Base-by-base conservation (phyloP, 2,888 invertebrate genomes). In the Imbricaverruca yamaguchii region DNA sequence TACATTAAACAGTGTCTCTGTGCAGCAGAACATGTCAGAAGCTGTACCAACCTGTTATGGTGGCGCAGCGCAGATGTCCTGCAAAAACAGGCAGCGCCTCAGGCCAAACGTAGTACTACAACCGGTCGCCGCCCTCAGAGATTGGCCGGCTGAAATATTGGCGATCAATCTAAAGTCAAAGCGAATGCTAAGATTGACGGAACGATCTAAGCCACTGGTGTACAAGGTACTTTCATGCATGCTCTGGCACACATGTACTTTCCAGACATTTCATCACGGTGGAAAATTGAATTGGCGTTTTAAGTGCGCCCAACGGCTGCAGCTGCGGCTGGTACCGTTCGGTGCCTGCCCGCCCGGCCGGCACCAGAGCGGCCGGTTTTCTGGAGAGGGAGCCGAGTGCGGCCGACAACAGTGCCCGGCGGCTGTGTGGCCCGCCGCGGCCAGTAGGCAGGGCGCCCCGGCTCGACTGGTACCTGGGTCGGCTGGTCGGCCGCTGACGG, bases 71-170 rank as follows among this genome's bases (percentile, higher is more conserved):
- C 65, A 65, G 65, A 23, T 65, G 65, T 8, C 39, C 69, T 12
- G 69, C 69, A 69, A 69, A 65, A 69, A 69, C 69, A 69, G 39
- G 13, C 39, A 25, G 15, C 39, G 69, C 69, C 39, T 9, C 12
- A 11, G 69, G 69, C 39, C 39, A 39, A 39, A 69, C 69, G 69
- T 69, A 69, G 69, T 69, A 69, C 69, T 69, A 69, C 69, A 39
- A 39, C 7, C 69, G 69, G 18, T 23, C 39, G 13, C 39, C 15
- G n/a, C 12, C 69, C 39, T 10, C 15, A 11, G 12, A 39, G 9
- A 13, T 69, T 69, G 69, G 69, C 39, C 3, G 7, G 39, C 4
- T 65, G 9, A 23, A n/a, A 65, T 9, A n/a, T 15, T 65, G 12
- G 65, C 65, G 65, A 65, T 8, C 10, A 18, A 18, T 39, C 39